phyloP scores from a whole-genome alignment of 1,140 invertebrate species.

The Popillia japonica region DNA sequence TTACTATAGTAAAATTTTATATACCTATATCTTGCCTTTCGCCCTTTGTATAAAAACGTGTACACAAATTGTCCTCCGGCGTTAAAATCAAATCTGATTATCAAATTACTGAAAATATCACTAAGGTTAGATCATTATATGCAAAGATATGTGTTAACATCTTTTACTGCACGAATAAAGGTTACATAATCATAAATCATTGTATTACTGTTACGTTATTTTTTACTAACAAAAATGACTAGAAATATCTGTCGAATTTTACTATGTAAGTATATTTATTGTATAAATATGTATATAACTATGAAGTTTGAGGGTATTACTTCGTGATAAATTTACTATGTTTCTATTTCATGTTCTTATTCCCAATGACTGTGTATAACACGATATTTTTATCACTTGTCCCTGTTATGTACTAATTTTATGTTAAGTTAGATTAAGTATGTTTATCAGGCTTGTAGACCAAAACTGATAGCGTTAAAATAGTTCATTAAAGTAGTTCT shows the following conservation, averaged over 20 bases:
- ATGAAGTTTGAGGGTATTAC: slow-evolving; percentile 7
- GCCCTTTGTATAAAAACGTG: background rate
- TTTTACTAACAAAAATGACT: slow-evolving; percentile 10
- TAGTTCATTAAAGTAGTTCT: slow-evolving; percentile 47
- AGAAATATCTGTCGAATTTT: slow-evolving; percentile 13
- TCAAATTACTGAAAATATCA: slow-evolving; percentile 8
- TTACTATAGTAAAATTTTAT: slow-evolving; percentile 38
- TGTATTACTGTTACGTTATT: slow-evolving; percentile 30
- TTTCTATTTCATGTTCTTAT: slow-evolving; percentile 41
- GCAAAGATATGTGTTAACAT: slow-evolving; percentile 28
- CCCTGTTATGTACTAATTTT: slow-evolving; percentile 52
- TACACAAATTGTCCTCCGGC: slow-evolving; percentile 7
- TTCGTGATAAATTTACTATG: slow-evolving; percentile 22
- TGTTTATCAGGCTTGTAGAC: slow-evolving; percentile 54
- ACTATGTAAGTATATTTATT: slow-evolving; percentile 20
- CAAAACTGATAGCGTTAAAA: slow-evolving; percentile 53
- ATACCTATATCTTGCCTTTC: slow-evolving; percentile 34
- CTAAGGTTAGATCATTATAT: slow-evolving; percentile 17
- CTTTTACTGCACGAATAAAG: slow-evolving; percentile 22
- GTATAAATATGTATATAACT: slow-evolving; percentile 34
- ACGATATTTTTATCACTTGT: slow-evolving; percentile 55
- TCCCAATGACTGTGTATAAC: slow-evolving; percentile 54
- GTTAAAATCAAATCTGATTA: slow-evolving; percentile 10
- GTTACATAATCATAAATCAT: slow-evolving; percentile 24
- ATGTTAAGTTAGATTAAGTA: slow-evolving; percentile 50